Evolutionary conservation across 2,797 vertebrate species (phyloP).

Genomic region (Kryptopterus vitreolus): DNA sequence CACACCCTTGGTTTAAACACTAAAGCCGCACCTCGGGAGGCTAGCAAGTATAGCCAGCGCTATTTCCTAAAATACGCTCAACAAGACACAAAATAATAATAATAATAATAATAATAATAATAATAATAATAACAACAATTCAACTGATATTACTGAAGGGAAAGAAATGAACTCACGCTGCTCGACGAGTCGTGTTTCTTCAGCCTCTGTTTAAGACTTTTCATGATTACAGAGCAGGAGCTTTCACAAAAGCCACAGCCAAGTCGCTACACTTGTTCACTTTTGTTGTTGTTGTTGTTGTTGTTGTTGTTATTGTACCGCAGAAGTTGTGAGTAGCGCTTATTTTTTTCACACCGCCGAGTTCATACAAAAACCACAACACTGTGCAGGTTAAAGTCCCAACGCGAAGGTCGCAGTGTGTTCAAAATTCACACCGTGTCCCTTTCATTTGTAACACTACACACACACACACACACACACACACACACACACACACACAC

Average conservation of each 20-base stretch:
- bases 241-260: neutral
- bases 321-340: neutral
- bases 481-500: neutral
- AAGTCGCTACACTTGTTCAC: neutral
- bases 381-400: constrained; percentile 20
- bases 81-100: constrained; percentile 2
- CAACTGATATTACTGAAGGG: no score
- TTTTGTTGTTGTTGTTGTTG: no score
- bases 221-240: constrained; percentile 42
- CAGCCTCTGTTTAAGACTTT: constrained; percentile 56
- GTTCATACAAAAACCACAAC: neutral
- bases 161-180: constrained; percentile 19
- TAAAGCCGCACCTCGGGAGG: constrained; percentile 17
- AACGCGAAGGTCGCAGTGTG: constrained; percentile 23
- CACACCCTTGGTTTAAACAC: constrained; percentile 20
- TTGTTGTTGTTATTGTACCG: no score
- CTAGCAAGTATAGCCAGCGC: constrained; percentile 15
- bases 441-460: neutral
- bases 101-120: neutral
- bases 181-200: constrained; percentile 51
- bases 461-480: neutral
- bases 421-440: neutral
- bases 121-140: neutral
- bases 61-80: neutral
- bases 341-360: constrained; percentile 32